Base-by-base conservation (phyloP, 2,113 vertebrate species). In the Clarias gariepinus region DNA sequence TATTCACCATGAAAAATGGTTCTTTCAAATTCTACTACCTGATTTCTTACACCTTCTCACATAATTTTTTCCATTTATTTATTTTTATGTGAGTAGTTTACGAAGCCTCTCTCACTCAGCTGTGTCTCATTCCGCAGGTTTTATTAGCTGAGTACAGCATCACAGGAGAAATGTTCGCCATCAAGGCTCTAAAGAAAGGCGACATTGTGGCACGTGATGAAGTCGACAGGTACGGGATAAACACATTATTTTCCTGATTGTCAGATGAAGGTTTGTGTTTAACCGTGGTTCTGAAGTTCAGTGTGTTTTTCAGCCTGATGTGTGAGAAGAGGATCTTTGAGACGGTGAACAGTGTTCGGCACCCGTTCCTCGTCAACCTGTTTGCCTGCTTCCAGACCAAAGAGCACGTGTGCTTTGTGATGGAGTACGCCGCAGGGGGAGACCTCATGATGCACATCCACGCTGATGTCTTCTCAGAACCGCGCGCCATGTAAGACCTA, bases 381-480 rank as follows among this genome's bases (percentile, higher is more conserved):
- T 99, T 99, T 90, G 98, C 98, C 61, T 99, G 98, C 92, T 99
- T 99, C 94, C 98, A 99, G 96, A 99, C 98, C 77, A 96, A 96
- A 94, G 98, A 99, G 92, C 98, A 99, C 0, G 98, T 99, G 33
- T 99, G 98, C 91, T 99, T 99, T 89, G 98, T 99, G 89, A 99
- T 99, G 98, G 98, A 99, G 92, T 99, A 99, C 66, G 98, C 98
- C 18, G 97, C 98, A 3, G 98, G 98, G 53, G 98, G 98, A 58
- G 98, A 99, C 91, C 95, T 99, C 83, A 99, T 99, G 98, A 99
- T 99, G 98, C 98, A 99, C 94, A 99, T 99, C 90, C 98, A 99
- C 64, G 97, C 98, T 0, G 98, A 99, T 61, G 98, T 99, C 85
- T 99, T 99, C 94, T 97, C 97, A 52, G 98, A 99, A 92, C 96